Evolutionary conservation across 2,113 vertebrate species (phyloP).

Genomic region (Odocoileus hemionus): DNA sequence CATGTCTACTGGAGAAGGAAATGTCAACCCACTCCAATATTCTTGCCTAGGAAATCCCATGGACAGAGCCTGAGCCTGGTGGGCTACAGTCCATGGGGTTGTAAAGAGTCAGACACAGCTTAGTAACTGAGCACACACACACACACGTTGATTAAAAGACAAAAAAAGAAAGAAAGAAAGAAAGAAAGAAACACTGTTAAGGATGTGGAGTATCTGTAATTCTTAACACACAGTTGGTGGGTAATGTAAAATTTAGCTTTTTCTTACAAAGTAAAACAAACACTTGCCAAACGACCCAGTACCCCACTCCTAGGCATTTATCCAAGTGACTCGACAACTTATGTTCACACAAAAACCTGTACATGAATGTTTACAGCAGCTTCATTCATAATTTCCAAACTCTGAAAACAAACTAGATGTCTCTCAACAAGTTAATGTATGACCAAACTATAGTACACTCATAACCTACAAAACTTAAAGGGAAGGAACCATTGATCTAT

Average conservation of each 20-base stretch:
- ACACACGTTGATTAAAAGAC: not conserved
- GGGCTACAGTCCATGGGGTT: not conserved
- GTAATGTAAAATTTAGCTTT: not conserved
- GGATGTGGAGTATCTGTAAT: not conserved
- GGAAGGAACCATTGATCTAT: not conserved
- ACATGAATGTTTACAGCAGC: not conserved
- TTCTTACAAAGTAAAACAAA: not conserved
- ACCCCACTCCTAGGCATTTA: not conserved
- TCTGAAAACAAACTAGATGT: not conserved
- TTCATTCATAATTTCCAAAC: not conserved
- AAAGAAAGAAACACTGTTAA: not conserved
- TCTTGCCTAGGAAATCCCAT: not conserved
- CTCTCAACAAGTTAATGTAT: not conserved
- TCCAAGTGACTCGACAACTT: not conserved
- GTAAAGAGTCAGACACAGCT: not conserved
- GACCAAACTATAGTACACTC: not conserved
- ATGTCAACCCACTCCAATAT: not conserved
- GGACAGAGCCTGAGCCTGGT: not conserved
- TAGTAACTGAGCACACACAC: not conserved
- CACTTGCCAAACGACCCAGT: not conserved
- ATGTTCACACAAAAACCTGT: not conserved
- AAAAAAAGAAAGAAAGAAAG: not conserved
- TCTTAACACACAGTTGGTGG: not conserved
- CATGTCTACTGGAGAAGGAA: not conserved
- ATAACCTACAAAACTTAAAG: not conserved